These are phyloP conservation scores for Monochamus saltuarius DNA, from an alignment of 1,140 invertebrate species.

Conservation along the genomic window DNA sequence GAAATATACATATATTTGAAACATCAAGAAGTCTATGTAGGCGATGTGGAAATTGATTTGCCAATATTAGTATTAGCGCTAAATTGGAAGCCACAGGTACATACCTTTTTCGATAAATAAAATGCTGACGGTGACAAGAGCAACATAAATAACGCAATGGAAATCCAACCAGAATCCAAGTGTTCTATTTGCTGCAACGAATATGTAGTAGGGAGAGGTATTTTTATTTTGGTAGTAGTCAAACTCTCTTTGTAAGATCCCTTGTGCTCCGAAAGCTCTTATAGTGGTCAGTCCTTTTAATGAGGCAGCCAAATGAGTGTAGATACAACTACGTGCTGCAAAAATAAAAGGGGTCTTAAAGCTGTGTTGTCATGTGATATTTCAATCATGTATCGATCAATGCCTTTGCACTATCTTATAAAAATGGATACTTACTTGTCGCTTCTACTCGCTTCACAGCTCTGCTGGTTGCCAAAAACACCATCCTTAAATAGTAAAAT, in stretches of 20 bases:
- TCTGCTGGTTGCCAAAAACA: slow-evolving; percentile 78
- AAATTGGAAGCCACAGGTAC: neutral
- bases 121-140: slow-evolving; percentile 60
- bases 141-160: slow-evolving; percentile 69
- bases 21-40: too few relatives aligned
- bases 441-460: slow-evolving; percentile 82
- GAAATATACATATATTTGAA: too few relatives aligned
- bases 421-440: slow-evolving; percentile 63
- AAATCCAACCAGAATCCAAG: slow-evolving; percentile 63
- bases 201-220: slow-evolving; percentile 66
- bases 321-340: slow-evolving; percentile 74
- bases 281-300: slow-evolving; percentile 80
- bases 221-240: slow-evolving; percentile 61
- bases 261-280: slow-evolving; percentile 67
- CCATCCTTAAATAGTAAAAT: slow-evolving; percentile 66
- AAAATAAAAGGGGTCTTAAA: neutral
- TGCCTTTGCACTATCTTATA: neutral
- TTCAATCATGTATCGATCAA: neutral
- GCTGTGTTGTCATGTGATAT: neutral
- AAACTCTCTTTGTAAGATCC: slow-evolving; percentile 70
- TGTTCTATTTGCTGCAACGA: slow-evolving; percentile 62
- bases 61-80: neutral
- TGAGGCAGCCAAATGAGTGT: slow-evolving; percentile 77
- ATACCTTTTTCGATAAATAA: slow-evolving; percentile 52
- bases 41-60: too few relatives aligned